Base-by-base conservation (phyloP, 2,797 vertebrate genomes). In the Sphaeramia orbicularis region DNA sequence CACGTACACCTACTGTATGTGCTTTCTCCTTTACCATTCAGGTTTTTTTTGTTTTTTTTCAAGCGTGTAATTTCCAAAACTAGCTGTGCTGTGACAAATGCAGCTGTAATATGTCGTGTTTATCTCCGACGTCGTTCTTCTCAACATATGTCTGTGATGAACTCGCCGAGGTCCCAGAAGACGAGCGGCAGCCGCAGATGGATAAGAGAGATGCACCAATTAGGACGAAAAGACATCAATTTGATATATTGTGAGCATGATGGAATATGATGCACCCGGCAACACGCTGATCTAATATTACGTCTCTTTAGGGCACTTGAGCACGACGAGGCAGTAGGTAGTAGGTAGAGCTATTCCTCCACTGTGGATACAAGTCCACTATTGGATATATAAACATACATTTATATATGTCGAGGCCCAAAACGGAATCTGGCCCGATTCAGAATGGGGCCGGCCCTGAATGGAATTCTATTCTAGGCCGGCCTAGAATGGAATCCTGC, bases 241-340 rank as follows among this genome's bases (percentile, higher is more conserved):
- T 65, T 72, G 63, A 84, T 68, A 44, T 71, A 71, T 52, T 21
- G 68, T 51, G 47, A 70, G 67, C 36, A 43, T 63, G 71, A 87
- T 71, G 64, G 75, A 63, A 70, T 47, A 70, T 54, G 66, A 80
- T 55, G 1, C 35, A 38, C 35, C 41, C 10, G 7, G n/a, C 63
- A 54, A 19, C 65, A 47, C 49, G 35, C 43, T 71, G 66, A 77
- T 78, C 56, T 78, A 44, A 78, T 75, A 81, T 86, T 42, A 74
- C 62, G 47, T 79, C 80, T 74, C 76, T 77, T 63, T 50, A 49
- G 86, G 81, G 49, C 67, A 60, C 60, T 82, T 50, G 53, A 74
- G 59, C 35, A 42, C 69, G 53, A 59, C 1, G 1, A 67, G 51
- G 44, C 54, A 40, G 45, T 32, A 16, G 32, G 54, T 21, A 32